Evolutionary conservation across 2,113 vertebrate species (phyloP).

Genomic region (Periophthalmodon schlosseri): DNA sequence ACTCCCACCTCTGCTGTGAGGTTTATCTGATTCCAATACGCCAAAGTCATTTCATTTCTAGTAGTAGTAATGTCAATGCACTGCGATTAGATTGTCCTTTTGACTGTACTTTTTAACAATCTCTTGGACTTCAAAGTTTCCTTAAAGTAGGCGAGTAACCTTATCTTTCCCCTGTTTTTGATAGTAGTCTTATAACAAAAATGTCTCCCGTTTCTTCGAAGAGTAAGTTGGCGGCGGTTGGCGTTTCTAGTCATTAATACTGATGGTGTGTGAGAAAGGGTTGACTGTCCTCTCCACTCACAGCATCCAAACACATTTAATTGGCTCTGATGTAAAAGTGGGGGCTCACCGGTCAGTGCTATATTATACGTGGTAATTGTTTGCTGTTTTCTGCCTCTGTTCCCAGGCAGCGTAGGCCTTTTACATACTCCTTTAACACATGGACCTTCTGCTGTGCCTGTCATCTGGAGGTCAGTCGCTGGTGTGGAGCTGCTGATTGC

Average conservation of each 20-base stretch:
- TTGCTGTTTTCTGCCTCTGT: constrained; percentile 1
- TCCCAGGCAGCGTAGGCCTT: background rate
- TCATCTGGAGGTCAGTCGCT: constrained; percentile 29
- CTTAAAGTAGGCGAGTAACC: background rate
- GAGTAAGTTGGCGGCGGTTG: constrained; percentile 2
- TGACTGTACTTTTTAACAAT: background rate
- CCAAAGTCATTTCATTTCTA: background rate
- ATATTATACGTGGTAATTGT: constrained; percentile 8
- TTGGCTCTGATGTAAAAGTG: constrained; percentile 67
- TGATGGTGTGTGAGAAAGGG: background rate
- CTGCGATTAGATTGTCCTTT: background rate
- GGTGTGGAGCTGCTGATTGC: constrained; percentile 41
- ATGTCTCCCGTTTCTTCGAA: background rate
- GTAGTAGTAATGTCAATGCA: background rate
- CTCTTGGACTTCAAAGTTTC: background rate
- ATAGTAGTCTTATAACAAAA: constrained; percentile 1
- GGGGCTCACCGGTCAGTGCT: constrained; percentile 22
- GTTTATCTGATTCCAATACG: no score
- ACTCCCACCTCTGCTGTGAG: no score
- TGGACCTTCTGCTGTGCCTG: constrained; percentile 19
- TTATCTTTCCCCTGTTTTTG: constrained; percentile 1
- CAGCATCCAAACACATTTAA: constrained; percentile 75
- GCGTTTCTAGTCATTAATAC: constrained; percentile 9
- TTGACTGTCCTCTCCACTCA: constrained; percentile 28
- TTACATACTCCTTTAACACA: constrained; percentile 33